Evolutionary conservation across 2,113 vertebrate species (phyloP).

Genomic region (Bungarus multicinctus): DNA sequence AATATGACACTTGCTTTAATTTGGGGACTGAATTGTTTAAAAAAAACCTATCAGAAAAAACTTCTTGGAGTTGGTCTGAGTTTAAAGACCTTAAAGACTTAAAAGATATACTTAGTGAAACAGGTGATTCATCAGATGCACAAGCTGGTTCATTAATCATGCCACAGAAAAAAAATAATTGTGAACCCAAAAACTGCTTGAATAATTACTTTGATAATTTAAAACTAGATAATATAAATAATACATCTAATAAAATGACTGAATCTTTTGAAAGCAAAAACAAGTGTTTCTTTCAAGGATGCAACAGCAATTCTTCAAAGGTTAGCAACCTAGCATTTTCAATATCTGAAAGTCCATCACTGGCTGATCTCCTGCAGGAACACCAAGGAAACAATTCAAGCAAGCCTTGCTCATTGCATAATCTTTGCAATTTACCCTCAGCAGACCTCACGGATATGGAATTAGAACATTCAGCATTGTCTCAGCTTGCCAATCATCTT

Average conservation of each 20-base stretch:
- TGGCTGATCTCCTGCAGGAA: constrained; percentile 85
- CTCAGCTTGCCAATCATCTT: constrained; percentile 64
- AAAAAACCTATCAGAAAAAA: constrained; percentile 45
- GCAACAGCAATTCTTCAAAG: constrained; percentile 38
- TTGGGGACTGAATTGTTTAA: constrained; percentile 44
- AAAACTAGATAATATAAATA: constrained; percentile 61
- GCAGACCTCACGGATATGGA: constrained; percentile 46
- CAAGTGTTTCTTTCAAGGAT: constrained; percentile 30
- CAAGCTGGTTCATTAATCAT: constrained; percentile 39
- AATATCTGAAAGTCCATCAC: constrained; percentile 71
- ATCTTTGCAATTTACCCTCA: constrained; percentile 59
- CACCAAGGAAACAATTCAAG: constrained; percentile 70
- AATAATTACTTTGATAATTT: constrained; percentile 51
- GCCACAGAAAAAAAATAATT: constrained; percentile 42
- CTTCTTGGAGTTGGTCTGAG: constrained; percentile 47
- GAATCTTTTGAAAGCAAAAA: constrained; percentile 60
- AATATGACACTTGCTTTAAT: constrained; percentile 47
- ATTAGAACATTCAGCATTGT: constrained; percentile 61
- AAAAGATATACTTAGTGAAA: constrained; percentile 58
- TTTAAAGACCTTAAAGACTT: constrained; percentile 62
- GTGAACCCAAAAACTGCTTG: constrained; percentile 47
- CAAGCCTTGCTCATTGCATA: constrained; percentile 59
- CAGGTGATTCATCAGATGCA: constrained; percentile 44
- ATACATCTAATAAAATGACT: constrained; percentile 48
- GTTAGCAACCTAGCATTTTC: constrained; percentile 46